A percentile compares a stretch with the other conserved stretches of the same genome.
phyloP scores from a whole-genome alignment of 2,888 invertebrate genomes.

The Heliconius ethilla region DNA sequence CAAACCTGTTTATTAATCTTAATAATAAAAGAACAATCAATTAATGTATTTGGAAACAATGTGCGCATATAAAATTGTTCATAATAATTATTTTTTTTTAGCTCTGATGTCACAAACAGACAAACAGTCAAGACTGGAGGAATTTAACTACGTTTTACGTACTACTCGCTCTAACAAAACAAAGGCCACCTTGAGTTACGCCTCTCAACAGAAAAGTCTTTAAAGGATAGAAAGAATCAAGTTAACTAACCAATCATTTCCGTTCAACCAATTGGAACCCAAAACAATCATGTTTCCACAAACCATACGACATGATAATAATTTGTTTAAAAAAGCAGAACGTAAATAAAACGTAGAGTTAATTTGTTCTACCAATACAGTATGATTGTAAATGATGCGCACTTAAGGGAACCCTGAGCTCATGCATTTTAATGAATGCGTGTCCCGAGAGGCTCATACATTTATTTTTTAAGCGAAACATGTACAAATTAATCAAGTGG shows the following conservation, averaged over 20 bases:
- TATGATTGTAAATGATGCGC: conserved; percentile 10
- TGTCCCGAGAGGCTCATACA: conserved; percentile 8
- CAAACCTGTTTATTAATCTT: too few relatives aligned
- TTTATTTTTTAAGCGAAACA: conserved; percentile 20
- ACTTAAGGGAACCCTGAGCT: conserved; percentile 1
- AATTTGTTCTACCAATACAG: conserved; percentile 18
- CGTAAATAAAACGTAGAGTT: background rate
- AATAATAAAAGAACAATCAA: too few relatives aligned
- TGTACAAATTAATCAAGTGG: conserved; percentile 23
- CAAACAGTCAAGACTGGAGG: too few relatives aligned
- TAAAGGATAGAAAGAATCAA: too few relatives aligned
- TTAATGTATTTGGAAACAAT: too few relatives aligned
- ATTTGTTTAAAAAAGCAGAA: background rate
- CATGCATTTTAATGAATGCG: conserved; percentile 24
- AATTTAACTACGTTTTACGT: too few relatives aligned
- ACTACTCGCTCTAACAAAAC: too few relatives aligned
- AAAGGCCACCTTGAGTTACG: background rate
- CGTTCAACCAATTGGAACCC: background rate
- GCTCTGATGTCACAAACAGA: too few relatives aligned
- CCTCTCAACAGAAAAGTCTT: too few relatives aligned
- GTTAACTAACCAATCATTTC: too few relatives aligned
- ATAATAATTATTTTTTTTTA: too few relatives aligned
- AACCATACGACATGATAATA: background rate
- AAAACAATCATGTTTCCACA: background rate
- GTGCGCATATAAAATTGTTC: too few relatives aligned